Base-by-base conservation (phyloP, 2,888 invertebrate genomes). In the Kuschelorhynchus macadamiae region DNA sequence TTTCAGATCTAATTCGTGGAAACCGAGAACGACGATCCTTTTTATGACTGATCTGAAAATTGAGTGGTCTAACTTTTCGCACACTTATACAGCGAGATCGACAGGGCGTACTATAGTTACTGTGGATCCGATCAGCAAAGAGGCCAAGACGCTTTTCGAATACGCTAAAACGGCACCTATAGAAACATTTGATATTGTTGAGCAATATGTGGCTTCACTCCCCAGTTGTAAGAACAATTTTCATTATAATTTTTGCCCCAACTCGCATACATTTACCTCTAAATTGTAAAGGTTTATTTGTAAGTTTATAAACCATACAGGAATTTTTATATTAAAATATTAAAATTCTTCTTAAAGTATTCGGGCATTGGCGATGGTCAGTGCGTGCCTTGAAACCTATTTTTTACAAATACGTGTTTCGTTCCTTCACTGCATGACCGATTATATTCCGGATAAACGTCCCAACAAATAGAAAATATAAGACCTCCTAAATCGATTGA, bases 41-140 rank as follows among this genome's bases (percentile, higher is more conserved):
- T 92, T 92, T 81, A 82, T 94, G 64, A 87, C 91, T 1, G 92
- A 94, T 78, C 87, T 89, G 16, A 86, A 87, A 17, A 85, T 93
- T 20, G 85, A 85, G 1, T 89, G 88, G 85, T 89, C 89, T 8
- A 82, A 81, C 8, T 87, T 85, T 67, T 83, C 86, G 16, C 85
- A 85, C 46, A 78, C 85, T 16, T 84, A 87, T 61, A 85, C 86
- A 14, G 85, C 87, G 0, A 82, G 85, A 59, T 82, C 88, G 1
- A 83, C 84, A 0, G 78, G 81, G 9, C 86, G 87, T 50, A 89
- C 89, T 2, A 84, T 94, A 17, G 83, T 94, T 67, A 93, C 91
- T 1, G 93, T 92, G 78, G 89, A 93, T 83, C 93, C 93, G 0
- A 83, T 88, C 66, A 87, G 89, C 1, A 82, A 86, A 0, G 90